Base-by-base conservation (phyloP, 2,113 vertebrate genomes). In the Electrona antarctica region DNA sequence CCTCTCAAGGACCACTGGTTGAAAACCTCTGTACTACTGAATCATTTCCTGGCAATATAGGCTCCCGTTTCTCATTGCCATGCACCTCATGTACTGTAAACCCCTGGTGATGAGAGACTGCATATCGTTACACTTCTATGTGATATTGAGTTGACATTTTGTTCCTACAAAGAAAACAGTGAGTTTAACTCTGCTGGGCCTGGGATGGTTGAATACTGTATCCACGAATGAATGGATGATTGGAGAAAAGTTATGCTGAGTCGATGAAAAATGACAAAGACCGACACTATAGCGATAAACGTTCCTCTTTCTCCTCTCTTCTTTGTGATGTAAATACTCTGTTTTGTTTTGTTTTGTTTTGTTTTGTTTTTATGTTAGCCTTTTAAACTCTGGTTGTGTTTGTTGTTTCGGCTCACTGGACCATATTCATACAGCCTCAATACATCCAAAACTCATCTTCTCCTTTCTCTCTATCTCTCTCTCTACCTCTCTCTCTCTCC, bases 311-410 rank as follows among this genome's bases (percentile, higher is more conserved):
- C 28, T 70, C 76, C 68, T 67, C 46, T 63, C 50, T 70, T 77
- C 71, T 71, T 78, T 81, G 85, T 88, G 73, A 87, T 92, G 90
- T 90, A 91, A 90, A 92, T 85, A 89, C 58, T 75, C 73, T 73
- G 47, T 80, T 75, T 55, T 41, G 74, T 64, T 41, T 71, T 72
- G 66, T 67, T 69, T 73, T 87, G 66, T 61, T 84, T 76, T 62
- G 75, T 63, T 21, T 71, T 72, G 64, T 67, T 69, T 73, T 87
- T 67, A 60, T 84, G 76, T 62, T 50, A 74, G 88, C 82, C 80
- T 81, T 89, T 90, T 82, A 75, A 88, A 86, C 78, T 90, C 85
- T 91, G 82, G 55, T 84, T 90, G 88, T 92, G 89, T 92, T 92
- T 90, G 89, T 92, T 91, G 87, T 83, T 89, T 91, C 88, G 90